These are phyloP conservation scores for Cottus gobio DNA, from an alignment of 2,113 vertebrate species.

Conservation along the genomic window DNA sequence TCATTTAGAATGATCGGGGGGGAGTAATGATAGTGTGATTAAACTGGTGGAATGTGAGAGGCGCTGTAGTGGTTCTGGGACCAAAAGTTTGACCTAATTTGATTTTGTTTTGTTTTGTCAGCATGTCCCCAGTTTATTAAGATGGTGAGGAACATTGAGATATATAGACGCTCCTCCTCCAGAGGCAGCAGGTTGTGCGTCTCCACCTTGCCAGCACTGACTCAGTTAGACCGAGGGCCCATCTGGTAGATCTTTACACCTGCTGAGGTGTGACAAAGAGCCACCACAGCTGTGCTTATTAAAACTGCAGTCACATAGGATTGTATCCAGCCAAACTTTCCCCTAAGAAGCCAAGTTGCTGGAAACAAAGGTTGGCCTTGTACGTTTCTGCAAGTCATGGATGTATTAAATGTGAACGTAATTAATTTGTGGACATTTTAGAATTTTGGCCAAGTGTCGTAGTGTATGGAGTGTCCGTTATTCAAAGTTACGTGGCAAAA, in stretches of 20 bases:
- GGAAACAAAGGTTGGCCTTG: not conserved
- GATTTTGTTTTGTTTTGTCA: not conserved
- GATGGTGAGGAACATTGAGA: not conserved
- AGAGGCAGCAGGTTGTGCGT: slow-evolving; percentile 5
- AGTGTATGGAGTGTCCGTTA: not conserved
- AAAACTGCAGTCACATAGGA: not conserved
- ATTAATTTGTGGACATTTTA: not conserved
- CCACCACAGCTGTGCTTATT: slow-evolving; percentile 12
- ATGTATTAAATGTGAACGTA: not conserved
- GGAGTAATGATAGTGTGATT: not conserved
- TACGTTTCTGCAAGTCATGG: not conserved
- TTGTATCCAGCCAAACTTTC: not conserved
- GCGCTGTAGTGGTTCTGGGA: not conserved
- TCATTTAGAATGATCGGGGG: not conserved
- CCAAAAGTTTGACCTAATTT: not conserved
- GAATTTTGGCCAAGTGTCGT: not conserved
- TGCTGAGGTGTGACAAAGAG: slow-evolving; percentile 27
- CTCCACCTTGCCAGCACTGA: slow-evolving; percentile 8
- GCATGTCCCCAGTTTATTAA: not conserved
- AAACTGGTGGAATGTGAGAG: not conserved
- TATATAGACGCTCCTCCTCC: not conserved
- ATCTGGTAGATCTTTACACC: slow-evolving; percentile 19
- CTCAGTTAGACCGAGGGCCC: slow-evolving; percentile 7
- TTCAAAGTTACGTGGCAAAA: not conserved
- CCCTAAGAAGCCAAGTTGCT: not conserved